Conservation (phyloP, 2,888 invertebrate species). For the Salpingus planirostris region DNA sequence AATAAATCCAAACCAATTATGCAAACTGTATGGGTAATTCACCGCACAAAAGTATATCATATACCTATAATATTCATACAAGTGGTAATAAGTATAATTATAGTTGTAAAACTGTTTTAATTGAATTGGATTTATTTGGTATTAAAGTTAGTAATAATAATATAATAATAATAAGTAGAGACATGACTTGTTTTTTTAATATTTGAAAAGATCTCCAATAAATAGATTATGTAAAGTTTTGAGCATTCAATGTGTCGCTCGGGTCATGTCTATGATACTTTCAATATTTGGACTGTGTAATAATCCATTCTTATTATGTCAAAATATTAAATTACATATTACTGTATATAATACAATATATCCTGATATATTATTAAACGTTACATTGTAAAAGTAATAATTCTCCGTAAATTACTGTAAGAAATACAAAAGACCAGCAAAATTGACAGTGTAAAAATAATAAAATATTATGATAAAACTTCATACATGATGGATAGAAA, state of each 20-base stretch:
- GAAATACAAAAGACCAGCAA: conserved; percentile 35
- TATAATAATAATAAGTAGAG: conserved; percentile 31
- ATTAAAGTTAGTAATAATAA: conserved; percentile 29
- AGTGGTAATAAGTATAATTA: no score
- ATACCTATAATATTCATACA: conserved; percentile 22
- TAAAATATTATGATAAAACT: conserved; percentile 29
- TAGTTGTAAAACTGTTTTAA: conserved; percentile 14
- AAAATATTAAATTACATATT: conserved; percentile 27
- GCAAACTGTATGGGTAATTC: conserved; percentile 17
- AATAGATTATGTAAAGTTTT: conserved; percentile 33
- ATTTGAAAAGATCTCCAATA: conserved; percentile 28
- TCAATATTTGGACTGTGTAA: conserved; percentile 15
- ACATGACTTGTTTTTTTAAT: conserved; percentile 29
- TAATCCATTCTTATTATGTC: conserved; percentile 16
- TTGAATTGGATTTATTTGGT: conserved; percentile 36
- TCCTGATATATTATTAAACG: conserved; percentile 32
- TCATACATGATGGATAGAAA: conserved; percentile 33
- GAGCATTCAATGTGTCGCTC: conserved; percentile 32
- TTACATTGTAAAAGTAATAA: conserved; percentile 28
- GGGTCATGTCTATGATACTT: conserved; percentile 27
- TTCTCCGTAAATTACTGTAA: conserved; percentile 22
- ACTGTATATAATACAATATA: conserved; percentile 30
- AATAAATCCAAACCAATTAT: conserved; percentile 37
- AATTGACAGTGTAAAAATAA: conserved; percentile 38
- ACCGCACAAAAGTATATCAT: conserved; percentile 20